Conservation (phyloP, 2,113 vertebrate species). For the Loxodonta africana region DNA sequence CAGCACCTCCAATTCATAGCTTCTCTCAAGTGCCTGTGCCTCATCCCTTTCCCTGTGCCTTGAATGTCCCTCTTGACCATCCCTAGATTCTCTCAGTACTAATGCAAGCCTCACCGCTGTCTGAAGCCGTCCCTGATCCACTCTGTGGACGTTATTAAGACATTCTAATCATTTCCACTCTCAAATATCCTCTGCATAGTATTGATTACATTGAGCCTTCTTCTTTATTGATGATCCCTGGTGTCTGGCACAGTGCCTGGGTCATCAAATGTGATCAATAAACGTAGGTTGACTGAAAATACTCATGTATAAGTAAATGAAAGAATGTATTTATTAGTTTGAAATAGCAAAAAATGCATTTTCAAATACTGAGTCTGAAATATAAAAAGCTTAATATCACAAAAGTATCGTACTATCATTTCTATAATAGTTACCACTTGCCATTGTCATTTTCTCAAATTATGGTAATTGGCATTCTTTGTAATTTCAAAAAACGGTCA, state of each 20-base stretch:
- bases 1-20: not conserved
- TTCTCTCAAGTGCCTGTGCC: not conserved
- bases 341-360: not conserved
- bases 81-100: not conserved
- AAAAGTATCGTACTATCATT: not conserved
- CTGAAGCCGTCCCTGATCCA: not conserved
- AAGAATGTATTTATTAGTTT: not conserved
- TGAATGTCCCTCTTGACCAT: not conserved
- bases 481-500: not conserved
- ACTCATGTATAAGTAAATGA: not conserved
- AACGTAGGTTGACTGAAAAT: not conserved
- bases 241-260: not conserved
- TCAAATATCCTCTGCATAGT: not conserved
- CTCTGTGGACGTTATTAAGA: not conserved
- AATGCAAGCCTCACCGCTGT: not conserved
- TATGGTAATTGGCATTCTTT: not conserved
- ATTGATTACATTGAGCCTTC: not conserved
- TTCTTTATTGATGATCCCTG: not conserved
- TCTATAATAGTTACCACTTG: not conserved
- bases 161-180: not conserved
- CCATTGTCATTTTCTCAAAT: not conserved
- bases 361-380: not conserved
- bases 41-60: not conserved
- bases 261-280: not conserved
- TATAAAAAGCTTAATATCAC: not conserved